These are phyloP conservation scores for Tympanuchus pallidicinctus DNA, from an alignment of 2,113 vertebrate species.

Conservation along the genomic window DNA sequence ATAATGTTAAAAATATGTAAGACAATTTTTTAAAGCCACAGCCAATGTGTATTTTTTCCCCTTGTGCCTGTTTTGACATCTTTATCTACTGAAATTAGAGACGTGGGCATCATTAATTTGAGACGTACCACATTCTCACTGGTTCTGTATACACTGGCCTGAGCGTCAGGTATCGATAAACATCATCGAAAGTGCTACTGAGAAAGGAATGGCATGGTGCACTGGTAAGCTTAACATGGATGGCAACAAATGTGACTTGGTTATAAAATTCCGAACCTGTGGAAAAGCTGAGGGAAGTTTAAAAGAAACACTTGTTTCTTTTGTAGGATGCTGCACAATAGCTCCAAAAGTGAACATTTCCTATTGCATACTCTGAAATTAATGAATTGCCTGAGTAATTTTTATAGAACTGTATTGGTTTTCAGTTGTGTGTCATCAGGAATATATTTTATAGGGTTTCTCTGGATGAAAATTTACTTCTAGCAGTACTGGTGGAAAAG, in stretches of 20 bases:
- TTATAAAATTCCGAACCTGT: neutral
- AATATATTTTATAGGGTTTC: neutral
- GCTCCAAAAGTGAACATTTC: neutral
- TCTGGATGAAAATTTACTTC: neutral
- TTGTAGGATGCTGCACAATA: neutral
- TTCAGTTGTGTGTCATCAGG: neutral
- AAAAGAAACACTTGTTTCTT: neutral
- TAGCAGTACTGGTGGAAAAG: neutral
- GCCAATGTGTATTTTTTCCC: accelerated
- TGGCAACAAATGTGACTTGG: neutral
- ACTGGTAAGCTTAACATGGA: neutral
- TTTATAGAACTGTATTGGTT: neutral
- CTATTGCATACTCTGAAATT: neutral
- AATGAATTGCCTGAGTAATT: neutral
- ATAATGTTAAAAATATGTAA: neutral
- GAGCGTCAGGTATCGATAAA: neutral
- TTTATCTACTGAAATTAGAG: neutral
- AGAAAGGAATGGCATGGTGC: neutral
- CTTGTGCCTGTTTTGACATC: neutral
- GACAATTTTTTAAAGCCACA: neutral
- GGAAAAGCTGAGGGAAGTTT: neutral
- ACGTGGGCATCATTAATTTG: neutral
- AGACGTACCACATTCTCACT: neutral
- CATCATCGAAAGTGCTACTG: neutral
- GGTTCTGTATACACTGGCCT: neutral